Evolutionary conservation across 2,797 vertebrate species (phyloP), one percentile per base, ranked within the genome.

Genomic region (Linurgus olivaceus): DNA sequence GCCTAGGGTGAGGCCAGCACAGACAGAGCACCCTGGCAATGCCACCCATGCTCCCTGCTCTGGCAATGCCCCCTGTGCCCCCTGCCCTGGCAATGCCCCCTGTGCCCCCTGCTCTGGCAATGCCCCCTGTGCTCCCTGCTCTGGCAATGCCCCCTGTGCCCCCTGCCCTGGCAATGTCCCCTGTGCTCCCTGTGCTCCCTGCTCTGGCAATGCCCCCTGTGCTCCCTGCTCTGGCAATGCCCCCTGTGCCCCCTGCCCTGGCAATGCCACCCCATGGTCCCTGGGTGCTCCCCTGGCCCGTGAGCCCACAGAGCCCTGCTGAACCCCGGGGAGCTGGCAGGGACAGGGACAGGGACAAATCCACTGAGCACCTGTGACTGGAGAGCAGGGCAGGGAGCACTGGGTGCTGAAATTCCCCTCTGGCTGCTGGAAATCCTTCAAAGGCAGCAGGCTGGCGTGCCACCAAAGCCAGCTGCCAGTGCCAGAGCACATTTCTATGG

Each of bases 341-440:
- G 37, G 37, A 38, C 37, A 48, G 47, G 33, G 25, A 85, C 81
- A 83, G 0, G 70, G 65, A 76, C 58, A 92, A 75, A 92, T 48
- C 57, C 0, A 0, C 79, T 20, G 13, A 3, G 5, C 38, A 74
- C 40, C 7, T 5, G 3, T 75, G 91, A 77, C 62, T 0, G 2
- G 58, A 88, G 44, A 6, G 2, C 0, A 0, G 28, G 13, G 9
- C 29, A 87, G 18, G 80, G 61, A 3, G 16, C 0, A 2, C 57
- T 42, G 82, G 66, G 73, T 81, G 85, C 82, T 82, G 37, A 84
- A 95, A 90, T 84, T 79, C 70, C 88, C 82, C 87, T 73, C 88
- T 86, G 71, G 87, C 95, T 96, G 72, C 87, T 93, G 91, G 91
- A 96, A 96, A 85, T 40, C 76, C 82, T 86, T 95, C 94, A 97